Base-by-base conservation (phyloP, 30 jellyfish, hydroid and myxozoan genomes). In the Turritopsis dohrnii region DNA sequence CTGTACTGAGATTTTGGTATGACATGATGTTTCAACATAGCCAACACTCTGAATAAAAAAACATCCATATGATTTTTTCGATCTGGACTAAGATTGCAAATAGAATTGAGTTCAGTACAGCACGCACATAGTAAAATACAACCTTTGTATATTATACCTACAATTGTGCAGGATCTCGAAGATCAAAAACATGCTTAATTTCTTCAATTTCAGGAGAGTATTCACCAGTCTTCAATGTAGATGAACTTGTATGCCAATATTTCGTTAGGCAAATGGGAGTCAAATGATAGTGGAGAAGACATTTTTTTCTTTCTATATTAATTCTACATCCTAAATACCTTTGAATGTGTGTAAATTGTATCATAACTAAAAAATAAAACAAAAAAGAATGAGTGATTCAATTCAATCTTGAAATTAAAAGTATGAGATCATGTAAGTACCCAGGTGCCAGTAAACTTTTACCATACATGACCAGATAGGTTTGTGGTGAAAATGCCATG, bases 151-250 rank as follows among this genome's bases (percentile, higher is more conserved):
- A n/a, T 54, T 17, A 17, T 66, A 66, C 76, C 4, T 66, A 66
- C 76, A 66, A 66, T 1, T 66, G 76, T 66, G 29, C 76, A 66
- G 76, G 76, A 66, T 66, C 76, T 26, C 76, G 7, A 9, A 66
- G 76, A 17, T 66, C 76, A 66, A 66, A 66, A 66, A 66, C 76
- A 66, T 66, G 76, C 17, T 66, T 66, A 17, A 66, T 26, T 21
- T 66, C 76, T 41, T 41, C 60, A 41, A 41, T 41, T 41, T 41
- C 60, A 41, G 60, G 60, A 41, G 13, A 41, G 60, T 41, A 13
- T 41, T 41, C 60, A 41, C 60, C 60, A 41, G 60, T 41, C 13
- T 41, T 41, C 60, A 41, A 41, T 3, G 13, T 13, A 41, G 60
- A 41, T 41, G 60, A 41, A 41, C 9, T 41, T 41, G 60, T 41